phyloP scores from a whole-genome alignment of 2,888 invertebrate genomes.

The Lepidocyrtoides sp. region DNA sequence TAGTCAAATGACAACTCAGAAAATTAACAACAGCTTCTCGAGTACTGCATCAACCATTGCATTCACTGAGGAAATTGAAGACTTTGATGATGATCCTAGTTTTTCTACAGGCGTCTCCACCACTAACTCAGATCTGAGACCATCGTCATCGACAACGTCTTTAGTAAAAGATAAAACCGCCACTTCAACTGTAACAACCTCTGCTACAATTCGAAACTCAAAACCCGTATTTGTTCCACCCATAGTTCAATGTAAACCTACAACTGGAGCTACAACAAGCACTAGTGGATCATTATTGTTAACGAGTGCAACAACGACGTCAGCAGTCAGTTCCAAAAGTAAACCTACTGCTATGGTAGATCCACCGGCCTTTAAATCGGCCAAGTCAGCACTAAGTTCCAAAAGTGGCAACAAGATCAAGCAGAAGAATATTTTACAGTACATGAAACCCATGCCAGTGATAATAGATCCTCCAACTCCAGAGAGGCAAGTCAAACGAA shows the following conservation, averaged over 20 bases:
- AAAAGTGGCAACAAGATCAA: conserved; percentile 27
- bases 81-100: conserved; percentile 34
- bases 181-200: neutral
- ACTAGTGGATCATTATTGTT: neutral
- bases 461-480: conserved; percentile 79
- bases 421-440: conserved; percentile 67
- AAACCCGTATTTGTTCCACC: conserved; percentile 23
- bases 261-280: no score
- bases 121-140: no score
- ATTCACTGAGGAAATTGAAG: neutral
- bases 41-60: neutral
- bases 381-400: conserved; percentile 8
- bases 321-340: neutral
- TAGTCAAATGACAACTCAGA: conserved; percentile 32
- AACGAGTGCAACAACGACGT: neutral
- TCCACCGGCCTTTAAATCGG: neutral
- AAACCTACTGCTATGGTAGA: neutral
- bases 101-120: neutral
- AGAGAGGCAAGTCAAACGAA: conserved; percentile 15
- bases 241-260: neutral
- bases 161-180: no score
- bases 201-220: neutral
- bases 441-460: conserved; percentile 80
- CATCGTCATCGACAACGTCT: no score
- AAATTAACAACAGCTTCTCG: neutral